Percentiles rank a stretch among this genome's conserved stretches.
These are phyloP conservation scores for Schizothorax lantsangensis DNA, from an alignment of 2,797 vertebrate genomes.

Conservation along the genomic window DNA sequence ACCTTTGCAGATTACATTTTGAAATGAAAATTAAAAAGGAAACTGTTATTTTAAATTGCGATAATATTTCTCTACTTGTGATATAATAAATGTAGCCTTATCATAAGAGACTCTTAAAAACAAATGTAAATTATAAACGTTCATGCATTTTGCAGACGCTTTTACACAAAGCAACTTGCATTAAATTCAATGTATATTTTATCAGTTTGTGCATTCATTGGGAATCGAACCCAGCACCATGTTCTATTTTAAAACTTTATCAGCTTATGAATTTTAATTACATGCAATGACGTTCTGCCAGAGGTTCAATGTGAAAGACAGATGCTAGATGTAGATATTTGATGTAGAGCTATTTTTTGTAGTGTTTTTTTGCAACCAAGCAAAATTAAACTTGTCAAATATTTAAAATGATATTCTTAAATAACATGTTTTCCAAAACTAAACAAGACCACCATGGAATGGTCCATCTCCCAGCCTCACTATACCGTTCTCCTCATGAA, in stretches of 20 bases:
- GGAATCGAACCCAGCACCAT: neutral
- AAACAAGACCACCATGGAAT: neutral
- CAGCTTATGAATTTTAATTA: neutral
- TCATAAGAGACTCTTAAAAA: too few relatives aligned
- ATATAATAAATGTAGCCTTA: too few relatives aligned
- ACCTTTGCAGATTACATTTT: too few relatives aligned
- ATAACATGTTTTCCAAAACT: neutral
- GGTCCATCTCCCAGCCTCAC: neutral
- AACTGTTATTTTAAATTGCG: too few relatives aligned
- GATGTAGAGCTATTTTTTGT: neutral
- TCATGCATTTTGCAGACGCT: neutral
- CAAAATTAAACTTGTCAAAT: neutral
- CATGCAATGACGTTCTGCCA: neutral
- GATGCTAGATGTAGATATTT: neutral
- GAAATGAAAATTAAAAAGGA: too few relatives aligned
- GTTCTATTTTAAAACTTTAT: neutral
- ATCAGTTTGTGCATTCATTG: neutral
- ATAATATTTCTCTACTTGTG: too few relatives aligned
- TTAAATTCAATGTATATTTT: neutral
- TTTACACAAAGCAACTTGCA: neutral
- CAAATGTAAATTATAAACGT: neutral
- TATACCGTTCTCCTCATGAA: neutral
- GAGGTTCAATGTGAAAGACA: neutral
- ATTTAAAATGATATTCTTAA: neutral
- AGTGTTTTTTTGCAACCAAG: neutral